Evolutionary conservation across 2,113 vertebrate species (phyloP).

Genomic region (Lycocorax pyrrhopterus): DNA sequence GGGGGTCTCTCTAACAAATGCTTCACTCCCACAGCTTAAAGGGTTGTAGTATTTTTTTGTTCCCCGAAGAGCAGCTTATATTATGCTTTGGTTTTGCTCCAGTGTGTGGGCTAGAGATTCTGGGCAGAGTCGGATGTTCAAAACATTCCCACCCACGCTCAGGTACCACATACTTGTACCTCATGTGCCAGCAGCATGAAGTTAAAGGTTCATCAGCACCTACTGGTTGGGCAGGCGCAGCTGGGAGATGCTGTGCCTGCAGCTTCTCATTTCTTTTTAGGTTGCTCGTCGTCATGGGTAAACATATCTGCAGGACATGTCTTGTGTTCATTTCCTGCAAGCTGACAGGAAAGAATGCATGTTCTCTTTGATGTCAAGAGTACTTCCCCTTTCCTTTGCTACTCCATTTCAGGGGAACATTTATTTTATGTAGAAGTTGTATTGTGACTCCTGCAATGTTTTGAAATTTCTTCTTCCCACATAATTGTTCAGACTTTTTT

Average conservation of each 20-base stretch:
- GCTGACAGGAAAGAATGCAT: neutral
- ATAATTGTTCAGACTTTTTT: neutral
- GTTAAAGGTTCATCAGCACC: neutral
- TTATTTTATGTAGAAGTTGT: neutral
- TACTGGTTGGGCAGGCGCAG: neutral
- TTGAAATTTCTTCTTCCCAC: neutral
- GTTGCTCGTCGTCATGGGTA: neutral
- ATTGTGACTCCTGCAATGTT: neutral
- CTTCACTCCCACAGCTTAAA: neutral
- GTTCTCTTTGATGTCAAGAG: neutral
- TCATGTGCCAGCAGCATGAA: neutral
- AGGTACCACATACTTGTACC: neutral
- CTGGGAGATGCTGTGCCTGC: neutral
- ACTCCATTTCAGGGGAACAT: neutral
- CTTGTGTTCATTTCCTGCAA: neutral
- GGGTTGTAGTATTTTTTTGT: neutral
- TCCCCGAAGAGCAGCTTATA: neutral
- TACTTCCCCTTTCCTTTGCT: neutral
- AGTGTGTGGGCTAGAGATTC: neutral
- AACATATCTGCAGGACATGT: neutral
- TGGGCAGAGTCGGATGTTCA: neutral
- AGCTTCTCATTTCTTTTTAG: neutral
- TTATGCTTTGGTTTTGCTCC: neutral
- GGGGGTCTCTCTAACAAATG: neutral
- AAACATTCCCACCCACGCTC: neutral